A percentile compares a stretch with the other conserved stretches of the same genome.
Evolutionary conservation across 2,113 vertebrate species (phyloP).

Genomic region (Sylvietta virens): DNA sequence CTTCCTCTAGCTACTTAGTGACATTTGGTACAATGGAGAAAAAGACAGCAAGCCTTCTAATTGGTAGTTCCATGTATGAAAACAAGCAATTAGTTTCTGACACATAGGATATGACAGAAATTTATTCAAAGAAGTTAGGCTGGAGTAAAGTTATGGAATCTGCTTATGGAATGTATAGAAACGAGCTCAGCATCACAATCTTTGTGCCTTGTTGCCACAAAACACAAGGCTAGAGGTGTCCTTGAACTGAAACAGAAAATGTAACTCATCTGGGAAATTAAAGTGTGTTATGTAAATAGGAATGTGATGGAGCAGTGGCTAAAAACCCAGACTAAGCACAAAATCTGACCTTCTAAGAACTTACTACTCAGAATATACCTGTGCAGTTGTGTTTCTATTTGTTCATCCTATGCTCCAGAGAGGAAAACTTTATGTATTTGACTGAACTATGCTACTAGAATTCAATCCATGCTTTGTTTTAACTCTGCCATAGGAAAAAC

Average conservation of each 20-base stretch:
- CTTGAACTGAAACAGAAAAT: neutral
- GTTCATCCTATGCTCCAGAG: neutral
- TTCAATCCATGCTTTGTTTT: neutral
- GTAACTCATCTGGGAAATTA: neutral
- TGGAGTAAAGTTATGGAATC: neutral
- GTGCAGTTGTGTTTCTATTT: neutral
- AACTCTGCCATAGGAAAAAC: neutral
- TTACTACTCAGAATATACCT: neutral
- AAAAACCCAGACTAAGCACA: neutral
- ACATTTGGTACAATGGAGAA: neutral
- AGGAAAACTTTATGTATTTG: neutral
- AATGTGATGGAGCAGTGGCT: neutral
- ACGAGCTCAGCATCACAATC: neutral
- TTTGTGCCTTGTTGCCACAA: neutral
- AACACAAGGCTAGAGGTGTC: neutral
- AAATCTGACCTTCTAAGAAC: neutral
- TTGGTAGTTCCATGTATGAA: neutral
- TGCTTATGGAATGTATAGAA: neutral
- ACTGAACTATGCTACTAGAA: neutral
- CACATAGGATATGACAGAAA: neutral
- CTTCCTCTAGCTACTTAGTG: neutral
- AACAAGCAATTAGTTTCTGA: neutral
- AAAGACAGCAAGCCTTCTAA: neutral
- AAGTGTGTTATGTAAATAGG: neutral
- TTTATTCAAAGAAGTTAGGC: neutral